Base-by-base conservation (phyloP, 2,797 vertebrate genomes). In the Mus caroli region DNA sequence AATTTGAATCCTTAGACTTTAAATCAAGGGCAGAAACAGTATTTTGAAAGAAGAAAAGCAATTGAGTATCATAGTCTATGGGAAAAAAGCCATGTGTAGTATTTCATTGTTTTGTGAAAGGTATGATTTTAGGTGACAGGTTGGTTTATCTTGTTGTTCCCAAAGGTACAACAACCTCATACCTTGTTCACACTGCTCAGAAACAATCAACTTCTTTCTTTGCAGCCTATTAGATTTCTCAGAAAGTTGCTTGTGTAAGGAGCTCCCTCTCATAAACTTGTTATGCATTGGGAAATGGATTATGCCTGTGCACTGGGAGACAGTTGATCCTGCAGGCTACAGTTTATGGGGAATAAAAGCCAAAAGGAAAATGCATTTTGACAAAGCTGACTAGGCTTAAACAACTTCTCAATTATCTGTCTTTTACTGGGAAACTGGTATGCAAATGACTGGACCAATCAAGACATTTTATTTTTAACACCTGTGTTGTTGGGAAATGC, bases 41-140 rank as follows among this genome's bases (percentile, higher is more conserved):
- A 71, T 95, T 96, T 88, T 60, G 62, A 84, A 93, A 94, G 58
- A 95, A 91, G 75, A 37, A 71, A 89, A 92, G 75, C 86, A 94
- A 34, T 73, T 87, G 80, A 85, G 69, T 82, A 92, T 86, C 43
- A 54, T 4, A n/a, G 31, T 75, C 28, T 80, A 69, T 76, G 43
- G 89, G 34, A 13, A 50, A 95, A 89, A 69, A 26, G 28, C 28
- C 20, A 34, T 4, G 15, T 91, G 28, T 64, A 17, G 15, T 85
- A 1, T 92, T 92, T 94, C 31, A 90, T 79, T 96, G 52, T 92
- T 67, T 79, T 92, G 31, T 94, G 92, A 97, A 71, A 94, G 87
- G 71, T 60, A 64, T 92, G 90, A 96, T 96, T 97, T 97, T 95
- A 95, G 76, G 69, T 86, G 88, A 80, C 93, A 85, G 69, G 17